Evolutionary conservation across 1,140 invertebrate genomes (phyloP).

Genomic region (Orius insidiosus): DNA sequence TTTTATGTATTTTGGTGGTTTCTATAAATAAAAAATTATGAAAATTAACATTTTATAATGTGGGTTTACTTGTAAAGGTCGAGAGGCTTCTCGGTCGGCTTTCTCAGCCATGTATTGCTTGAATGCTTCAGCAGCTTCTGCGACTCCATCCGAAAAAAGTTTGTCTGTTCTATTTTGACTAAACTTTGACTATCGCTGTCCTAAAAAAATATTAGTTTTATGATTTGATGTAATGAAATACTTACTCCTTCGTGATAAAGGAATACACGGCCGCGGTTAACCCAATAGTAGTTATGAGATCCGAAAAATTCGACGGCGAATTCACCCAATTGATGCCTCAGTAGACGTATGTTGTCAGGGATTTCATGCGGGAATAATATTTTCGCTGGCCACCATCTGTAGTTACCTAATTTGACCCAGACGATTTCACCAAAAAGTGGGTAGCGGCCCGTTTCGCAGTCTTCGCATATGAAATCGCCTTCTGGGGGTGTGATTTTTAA

Average conservation of each 20-base stretch:
- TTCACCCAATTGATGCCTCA: constrained; percentile 58
- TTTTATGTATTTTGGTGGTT: constrained; percentile 59
- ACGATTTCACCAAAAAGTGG: constrained; percentile 85
- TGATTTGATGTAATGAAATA: constrained; percentile 12
- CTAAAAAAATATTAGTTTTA: constrained; percentile 9
- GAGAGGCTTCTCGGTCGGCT: constrained; percentile 23
- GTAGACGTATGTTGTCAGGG: constrained; percentile 57
- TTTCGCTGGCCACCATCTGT: constrained; percentile 86
- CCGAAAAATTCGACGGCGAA: constrained; percentile 90
- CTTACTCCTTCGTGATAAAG: constrained; percentile 66
- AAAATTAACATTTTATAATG: no score
- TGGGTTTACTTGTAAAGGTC: no score
- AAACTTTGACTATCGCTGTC: constrained; percentile 23
- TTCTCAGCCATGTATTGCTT: constrained; percentile 23
- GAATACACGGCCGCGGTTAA: constrained; percentile 60
- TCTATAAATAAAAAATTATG: no score
- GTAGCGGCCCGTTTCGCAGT: constrained; percentile 70
- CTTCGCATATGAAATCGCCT: constrained; percentile 67
- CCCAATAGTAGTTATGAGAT: constrained; percentile 82
- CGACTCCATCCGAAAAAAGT: constrained; percentile 33
- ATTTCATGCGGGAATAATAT: constrained; percentile 72
- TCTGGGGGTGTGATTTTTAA: constrained; percentile 48
- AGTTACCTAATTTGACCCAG: constrained; percentile 78
- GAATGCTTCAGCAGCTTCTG: constrained; percentile 35
- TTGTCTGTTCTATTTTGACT: constrained; percentile 26